Evolutionary conservation across 2,113 vertebrate species (phyloP).

Genomic region (Pagrus major): DNA sequence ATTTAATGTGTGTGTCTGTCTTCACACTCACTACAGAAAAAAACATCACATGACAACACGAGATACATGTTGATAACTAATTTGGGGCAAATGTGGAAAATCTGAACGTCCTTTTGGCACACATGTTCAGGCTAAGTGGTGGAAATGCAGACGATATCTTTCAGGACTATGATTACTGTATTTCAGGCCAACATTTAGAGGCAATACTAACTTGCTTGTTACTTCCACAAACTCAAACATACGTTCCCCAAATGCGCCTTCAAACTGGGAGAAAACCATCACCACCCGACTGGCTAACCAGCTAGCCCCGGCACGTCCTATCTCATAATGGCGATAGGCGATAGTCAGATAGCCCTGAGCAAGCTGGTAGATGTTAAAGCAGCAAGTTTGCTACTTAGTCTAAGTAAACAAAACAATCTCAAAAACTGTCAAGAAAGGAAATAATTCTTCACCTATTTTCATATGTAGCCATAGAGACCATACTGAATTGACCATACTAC

Average conservation of each 20-base stretch:
- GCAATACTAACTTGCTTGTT: background rate
- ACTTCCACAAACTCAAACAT: background rate
- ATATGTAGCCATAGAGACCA: too few species aligned
- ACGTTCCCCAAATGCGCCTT: background rate
- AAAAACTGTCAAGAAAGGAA: too few species aligned
- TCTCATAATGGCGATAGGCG: too few species aligned
- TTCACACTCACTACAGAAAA: background rate
- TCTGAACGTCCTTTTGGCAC: background rate
- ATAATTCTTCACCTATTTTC: too few species aligned
- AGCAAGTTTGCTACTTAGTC: too few species aligned
- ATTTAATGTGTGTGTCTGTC: slow-evolving; percentile 22
- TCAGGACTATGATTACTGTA: background rate
- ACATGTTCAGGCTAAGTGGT: slow-evolving; percentile 5
- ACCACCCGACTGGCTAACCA: background rate
- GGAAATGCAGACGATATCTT: background rate
- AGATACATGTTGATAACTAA: background rate
- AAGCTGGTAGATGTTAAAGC: too few species aligned
- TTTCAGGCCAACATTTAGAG: background rate
- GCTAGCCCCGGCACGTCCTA: too few species aligned
- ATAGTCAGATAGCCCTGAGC: too few species aligned
- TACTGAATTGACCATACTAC: too few species aligned
- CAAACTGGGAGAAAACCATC: background rate
- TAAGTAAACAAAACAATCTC: too few species aligned
- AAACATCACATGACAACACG: background rate
- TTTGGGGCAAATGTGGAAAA: background rate